Evolutionary conservation across 1,140 invertebrate genomes (phyloP), one percentile per base, ranked within the genome.

Genomic region (Octopus sinensis): DNA sequence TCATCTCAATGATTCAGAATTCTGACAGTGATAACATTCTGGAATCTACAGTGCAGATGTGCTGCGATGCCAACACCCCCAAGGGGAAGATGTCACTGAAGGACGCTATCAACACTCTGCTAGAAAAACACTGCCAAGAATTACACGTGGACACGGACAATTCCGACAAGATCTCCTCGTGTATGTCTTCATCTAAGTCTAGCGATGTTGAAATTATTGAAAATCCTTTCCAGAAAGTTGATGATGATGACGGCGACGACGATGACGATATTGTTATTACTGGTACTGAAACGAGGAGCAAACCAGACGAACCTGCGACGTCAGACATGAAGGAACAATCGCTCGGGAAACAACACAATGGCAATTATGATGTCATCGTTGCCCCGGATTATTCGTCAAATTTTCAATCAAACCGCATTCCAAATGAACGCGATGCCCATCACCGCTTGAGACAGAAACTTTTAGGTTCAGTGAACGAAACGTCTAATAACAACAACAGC

Each of bases 161-260:
- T 6, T 13, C 17, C 30, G 68, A 73, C 4, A 23, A 23, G 5
- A 73, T 13, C 3, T 23, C 68, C 7, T 73, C 68, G 13, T 73
- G 68, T 17, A 13, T 73, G 5, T 73, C 68, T 0, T 73, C 68
- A 12, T 73, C 68, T 0, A 9, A 23, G 6, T 73, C 68, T 23
- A 73, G 68, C 68, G 68, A 73, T 73, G 68, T 73, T 6, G 68
- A 73, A 23, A 73, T 73, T 23, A 73, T 73, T 73, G 68, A 73
- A 17, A 73, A 73, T 23, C 68, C 68, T 6, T 73, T 73, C 13
- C 17, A 73, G 30, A 13, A 23, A 13, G 68, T n/a, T 73, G 13
- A 73, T 17, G 68, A 73, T 17, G 30, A 43, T 43, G 30, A 43
- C 30, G 30, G 3, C 30, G 30, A 43, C 30, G 30, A 43, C 30